Evolutionary conservation across 2,888 invertebrate species (phyloP).

Genomic region (Spisula subtruncata): DNA sequence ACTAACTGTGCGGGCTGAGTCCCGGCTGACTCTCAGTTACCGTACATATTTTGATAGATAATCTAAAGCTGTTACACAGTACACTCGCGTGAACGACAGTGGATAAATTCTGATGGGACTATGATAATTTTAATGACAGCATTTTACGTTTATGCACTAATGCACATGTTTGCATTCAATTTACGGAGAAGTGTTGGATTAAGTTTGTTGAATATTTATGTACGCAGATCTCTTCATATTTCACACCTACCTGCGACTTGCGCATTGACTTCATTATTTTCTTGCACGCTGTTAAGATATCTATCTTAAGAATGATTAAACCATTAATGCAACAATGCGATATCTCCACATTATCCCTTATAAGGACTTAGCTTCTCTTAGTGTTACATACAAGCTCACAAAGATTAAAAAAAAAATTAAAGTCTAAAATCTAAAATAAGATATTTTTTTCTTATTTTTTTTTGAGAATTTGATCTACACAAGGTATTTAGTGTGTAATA

Average conservation of each 20-base stretch:
- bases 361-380: too few relatives aligned
- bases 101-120: neutral
- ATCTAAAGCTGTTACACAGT: neutral
- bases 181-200: neutral
- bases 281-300: neutral
- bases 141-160: slow-evolving; percentile 5
- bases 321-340: too few relatives aligned
- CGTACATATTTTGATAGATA: neutral
- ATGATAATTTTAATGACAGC: slow-evolving; percentile 16
- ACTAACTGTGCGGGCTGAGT: too few relatives aligned
- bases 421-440: too few relatives aligned
- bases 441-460: too few relatives aligned
- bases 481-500: slow-evolving; percentile 15
- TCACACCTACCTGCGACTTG: neutral
- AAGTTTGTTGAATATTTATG: neutral
- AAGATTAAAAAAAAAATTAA: too few relatives aligned
- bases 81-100: neutral
- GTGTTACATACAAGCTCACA: too few relatives aligned
- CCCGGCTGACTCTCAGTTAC: too few relatives aligned
- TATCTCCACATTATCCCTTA: too few relatives aligned
- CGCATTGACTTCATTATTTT: neutral
- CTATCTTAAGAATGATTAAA: too few relatives aligned
- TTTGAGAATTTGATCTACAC: neutral
- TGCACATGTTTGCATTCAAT: neutral
- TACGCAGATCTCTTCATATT: neutral